Evolutionary conservation across 2,113 vertebrate species (phyloP).

Genomic region (Gymnocephalus cernua): DNA sequence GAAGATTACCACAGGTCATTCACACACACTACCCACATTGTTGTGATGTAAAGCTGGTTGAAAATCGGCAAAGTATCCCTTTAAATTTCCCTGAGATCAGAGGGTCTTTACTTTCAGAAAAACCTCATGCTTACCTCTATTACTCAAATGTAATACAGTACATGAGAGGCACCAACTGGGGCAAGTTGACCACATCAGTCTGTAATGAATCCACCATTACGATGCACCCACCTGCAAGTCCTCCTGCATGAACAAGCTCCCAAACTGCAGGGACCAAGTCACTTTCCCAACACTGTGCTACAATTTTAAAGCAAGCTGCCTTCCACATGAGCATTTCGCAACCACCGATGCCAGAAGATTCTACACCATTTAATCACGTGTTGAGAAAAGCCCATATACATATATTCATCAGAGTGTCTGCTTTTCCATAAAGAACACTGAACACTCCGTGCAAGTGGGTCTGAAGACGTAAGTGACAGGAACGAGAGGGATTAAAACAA

Average conservation of each 20-base stretch:
- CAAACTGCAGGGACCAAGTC: constrained; percentile 13
- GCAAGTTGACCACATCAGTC: background rate
- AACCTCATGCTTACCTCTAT: background rate
- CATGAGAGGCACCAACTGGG: background rate
- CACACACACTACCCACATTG: no score
- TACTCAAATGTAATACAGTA: background rate
- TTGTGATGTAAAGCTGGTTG: no score
- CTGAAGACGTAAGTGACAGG: background rate
- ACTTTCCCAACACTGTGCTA: constrained; percentile 10
- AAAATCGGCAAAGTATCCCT: no score
- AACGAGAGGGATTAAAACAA: constrained; percentile 39
- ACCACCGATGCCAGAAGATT: background rate
- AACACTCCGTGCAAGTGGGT: background rate
- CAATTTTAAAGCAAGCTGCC: constrained; percentile 23
- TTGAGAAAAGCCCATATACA: background rate
- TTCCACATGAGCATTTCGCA: constrained; percentile 11
- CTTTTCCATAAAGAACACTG: background rate
- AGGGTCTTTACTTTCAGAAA: background rate
- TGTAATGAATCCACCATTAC: constrained; percentile 8
- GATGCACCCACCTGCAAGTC: constrained; percentile 17
- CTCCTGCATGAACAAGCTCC: constrained; percentile 27
- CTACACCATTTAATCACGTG: background rate
- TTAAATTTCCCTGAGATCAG: background rate
- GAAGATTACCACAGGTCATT: no score
- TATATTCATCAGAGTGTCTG: background rate